phyloP scores from a whole-genome alignment of 2,797 vertebrate genomes.

The Dallia pectoralis region DNA sequence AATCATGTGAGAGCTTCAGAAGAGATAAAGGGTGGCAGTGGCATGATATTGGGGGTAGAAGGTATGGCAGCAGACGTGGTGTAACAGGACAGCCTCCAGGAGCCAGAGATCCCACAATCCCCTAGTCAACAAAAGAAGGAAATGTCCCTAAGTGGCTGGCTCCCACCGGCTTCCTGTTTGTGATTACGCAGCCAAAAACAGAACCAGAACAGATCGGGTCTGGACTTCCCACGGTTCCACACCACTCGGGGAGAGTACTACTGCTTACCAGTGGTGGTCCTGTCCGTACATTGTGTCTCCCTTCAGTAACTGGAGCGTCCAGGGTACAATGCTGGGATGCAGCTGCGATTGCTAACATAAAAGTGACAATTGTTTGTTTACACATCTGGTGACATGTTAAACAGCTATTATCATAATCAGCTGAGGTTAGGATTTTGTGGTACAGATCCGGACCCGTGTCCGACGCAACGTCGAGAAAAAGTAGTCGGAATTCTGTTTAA shows the following conservation, averaged over 20 bases:
- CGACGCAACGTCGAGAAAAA: too few relatives aligned
- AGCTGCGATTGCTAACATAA: conserved; percentile 65
- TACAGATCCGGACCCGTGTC: conserved; percentile 9
- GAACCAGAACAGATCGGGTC: conserved; percentile 53
- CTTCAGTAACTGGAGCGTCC: conserved; percentile 33
- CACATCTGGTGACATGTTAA: conserved; percentile 33
- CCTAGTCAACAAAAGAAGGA: conserved; percentile 80
- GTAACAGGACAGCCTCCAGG: conserved; percentile 54
- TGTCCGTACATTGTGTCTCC: conserved; percentile 63
- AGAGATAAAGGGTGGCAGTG: neutral
- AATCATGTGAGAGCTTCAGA: neutral
- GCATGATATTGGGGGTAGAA: conserved; percentile 11
- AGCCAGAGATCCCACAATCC: conserved; percentile 53
- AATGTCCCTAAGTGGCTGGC: conserved; percentile 73
- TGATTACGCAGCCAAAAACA: conserved; percentile 76
- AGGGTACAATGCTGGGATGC: conserved; percentile 76
- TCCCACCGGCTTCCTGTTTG: conserved; percentile 81
- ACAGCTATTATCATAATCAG: conserved; percentile 47
- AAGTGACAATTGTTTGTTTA: conserved; percentile 55
- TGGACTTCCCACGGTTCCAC: conserved; percentile 65
- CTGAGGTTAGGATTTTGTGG: conserved; percentile 36
- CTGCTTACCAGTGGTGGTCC: conserved; percentile 42
- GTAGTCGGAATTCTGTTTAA: too few relatives aligned
- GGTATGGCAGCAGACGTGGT: conserved; percentile 31
- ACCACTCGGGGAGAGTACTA: conserved; percentile 30